Conservation (phyloP, 2,113 vertebrate genomes). For the Noctilio leporinus region DNA sequence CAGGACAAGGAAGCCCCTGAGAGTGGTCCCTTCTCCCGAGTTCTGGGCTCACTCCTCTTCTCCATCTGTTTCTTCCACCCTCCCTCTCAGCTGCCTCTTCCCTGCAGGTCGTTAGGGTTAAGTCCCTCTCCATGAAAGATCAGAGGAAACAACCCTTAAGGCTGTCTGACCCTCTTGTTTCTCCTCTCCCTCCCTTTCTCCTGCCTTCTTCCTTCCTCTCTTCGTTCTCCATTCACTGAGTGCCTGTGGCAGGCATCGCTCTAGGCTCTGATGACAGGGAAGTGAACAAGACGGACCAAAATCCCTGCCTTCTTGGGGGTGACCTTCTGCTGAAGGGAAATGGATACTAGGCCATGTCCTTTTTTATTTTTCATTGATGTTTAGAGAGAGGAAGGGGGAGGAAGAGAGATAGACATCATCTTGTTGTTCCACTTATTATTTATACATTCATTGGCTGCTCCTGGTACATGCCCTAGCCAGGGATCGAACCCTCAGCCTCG, state of each 20-base stretch:
- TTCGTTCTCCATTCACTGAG: neutral
- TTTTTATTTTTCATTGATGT: too few species aligned
- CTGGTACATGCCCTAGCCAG: too few species aligned
- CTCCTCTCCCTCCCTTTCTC: neutral
- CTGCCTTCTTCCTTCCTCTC: too few species aligned
- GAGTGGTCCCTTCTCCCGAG: neutral
- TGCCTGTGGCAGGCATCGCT: neutral
- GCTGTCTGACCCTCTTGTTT: neutral
- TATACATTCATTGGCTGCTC: too few species aligned
- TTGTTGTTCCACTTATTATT: too few species aligned
- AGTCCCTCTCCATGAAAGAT: neutral
- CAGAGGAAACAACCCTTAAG: neutral
- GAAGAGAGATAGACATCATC: too few species aligned
- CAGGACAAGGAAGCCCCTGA: neutral
- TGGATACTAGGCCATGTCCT: rapidly evolving
- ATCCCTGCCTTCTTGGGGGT: too few species aligned
- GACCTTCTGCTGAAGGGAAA: neutral
- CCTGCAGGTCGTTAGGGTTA: neutral
- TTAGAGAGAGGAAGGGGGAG: too few species aligned
- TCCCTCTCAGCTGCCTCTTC: neutral
- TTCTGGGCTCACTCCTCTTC: neutral
- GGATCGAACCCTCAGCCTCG: too few species aligned
- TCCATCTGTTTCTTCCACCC: neutral
- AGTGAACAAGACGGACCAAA: too few species aligned
- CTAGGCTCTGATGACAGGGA: neutral